Base-by-base conservation (phyloP, 2,797 vertebrate species). In the Crenichthys baileyi region DNA sequence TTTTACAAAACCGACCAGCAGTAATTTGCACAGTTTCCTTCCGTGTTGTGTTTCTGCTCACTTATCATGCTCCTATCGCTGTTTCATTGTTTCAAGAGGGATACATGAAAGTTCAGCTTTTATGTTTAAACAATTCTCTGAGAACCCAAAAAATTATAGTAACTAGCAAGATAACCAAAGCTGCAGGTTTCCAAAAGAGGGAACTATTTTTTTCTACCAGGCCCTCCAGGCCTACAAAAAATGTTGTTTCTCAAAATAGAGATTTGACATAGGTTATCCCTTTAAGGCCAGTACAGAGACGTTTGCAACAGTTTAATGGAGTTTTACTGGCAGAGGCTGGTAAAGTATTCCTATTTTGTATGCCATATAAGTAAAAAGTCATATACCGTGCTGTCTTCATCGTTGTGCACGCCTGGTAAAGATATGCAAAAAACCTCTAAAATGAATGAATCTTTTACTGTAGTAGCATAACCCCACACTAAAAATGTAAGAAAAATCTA, bases 261-360 rank as follows among this genome's bases (percentile, higher is more conserved):
- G 26, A 58, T 70, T 46, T 70, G 16, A 70, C 4, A 5, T 24
- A 39, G 7, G 53, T 7, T 48, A 53, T 65, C 68, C 46, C 26
- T 76, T 76, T 39, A 71, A 80, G 71, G 76, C 31, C 68, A 65
- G 55, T 29, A 60, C 73, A 79, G 29, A 29, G 67, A 79, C 72
- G 83, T 88, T 29, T 83, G 74, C 78, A 84, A 84, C 56, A 65
- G 56, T 74, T 78, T 70, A 26, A 65, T 76, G 78, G 56, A 79
- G 63, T 74, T 72, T 67, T 16, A n/a, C 11, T 26, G 70, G 48
- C 72, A 31, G 63, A 77, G 11, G 48, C 22, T 63, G n/a, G 68
- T 67, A 65, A 72, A 78, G 48, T 51, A 44, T 36, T 68, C 56
- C 12, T 5, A 22, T 70, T 48, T 53, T 72, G 48, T 9, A 20